Conservation (phyloP, 2,113 vertebrate species). For the Coptodon rendalli region DNA sequence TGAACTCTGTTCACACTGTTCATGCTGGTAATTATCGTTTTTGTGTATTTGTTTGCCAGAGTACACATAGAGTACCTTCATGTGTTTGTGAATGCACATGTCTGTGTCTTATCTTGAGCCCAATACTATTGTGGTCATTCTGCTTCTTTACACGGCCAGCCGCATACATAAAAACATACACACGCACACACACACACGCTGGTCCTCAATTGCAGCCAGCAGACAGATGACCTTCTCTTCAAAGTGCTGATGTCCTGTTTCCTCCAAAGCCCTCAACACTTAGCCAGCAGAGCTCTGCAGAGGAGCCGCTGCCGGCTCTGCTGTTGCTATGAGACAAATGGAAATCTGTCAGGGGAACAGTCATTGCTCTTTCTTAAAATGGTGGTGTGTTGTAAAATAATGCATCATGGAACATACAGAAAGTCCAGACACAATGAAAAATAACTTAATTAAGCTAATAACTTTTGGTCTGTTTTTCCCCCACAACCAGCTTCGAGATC, state of each 20-base stretch:
- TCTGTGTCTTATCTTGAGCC: neutral
- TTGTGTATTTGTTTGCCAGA: neutral
- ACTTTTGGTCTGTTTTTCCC: neutral
- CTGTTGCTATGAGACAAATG: slow-evolving; percentile 59
- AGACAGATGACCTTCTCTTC: slow-evolving; percentile 47
- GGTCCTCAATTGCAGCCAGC: neutral
- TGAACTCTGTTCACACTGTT: neutral
- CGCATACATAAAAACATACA: neutral
- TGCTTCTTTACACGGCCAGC: neutral
- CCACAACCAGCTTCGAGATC: neutral
- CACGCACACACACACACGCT: neutral
- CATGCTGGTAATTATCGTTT: neutral
- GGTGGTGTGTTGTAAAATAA: neutral
- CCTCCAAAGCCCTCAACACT: slow-evolving; percentile 16
- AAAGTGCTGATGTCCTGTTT: slow-evolving; percentile 48
- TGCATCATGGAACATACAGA: neutral
- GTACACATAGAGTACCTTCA: neutral
- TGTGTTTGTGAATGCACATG: neutral
- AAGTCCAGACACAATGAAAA: neutral
- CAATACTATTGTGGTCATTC: neutral
- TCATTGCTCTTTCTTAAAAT: neutral
- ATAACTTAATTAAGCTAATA: neutral
- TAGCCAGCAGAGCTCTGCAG: slow-evolving; percentile 18
- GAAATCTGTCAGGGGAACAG: neutral
- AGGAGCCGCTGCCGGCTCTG: neutral